phyloP scores from a whole-genome alignment of 2,113 vertebrate genomes.

The Tetrax tetrax region DNA sequence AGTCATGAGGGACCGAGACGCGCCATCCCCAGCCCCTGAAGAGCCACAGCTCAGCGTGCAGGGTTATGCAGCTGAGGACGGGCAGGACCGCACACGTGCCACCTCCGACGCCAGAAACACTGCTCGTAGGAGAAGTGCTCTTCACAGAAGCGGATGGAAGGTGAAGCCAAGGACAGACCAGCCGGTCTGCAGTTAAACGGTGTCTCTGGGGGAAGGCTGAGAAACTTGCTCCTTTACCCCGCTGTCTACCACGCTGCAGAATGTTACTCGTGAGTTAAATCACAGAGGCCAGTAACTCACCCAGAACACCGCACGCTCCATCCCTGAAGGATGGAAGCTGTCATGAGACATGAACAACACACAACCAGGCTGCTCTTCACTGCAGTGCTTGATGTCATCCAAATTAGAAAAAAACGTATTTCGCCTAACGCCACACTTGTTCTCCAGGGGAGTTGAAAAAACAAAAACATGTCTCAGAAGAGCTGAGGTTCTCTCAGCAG shows the following conservation, averaged over 20 bases:
- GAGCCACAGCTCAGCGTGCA: accelerated
- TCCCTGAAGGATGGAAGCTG: background rate
- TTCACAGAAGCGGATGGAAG: background rate
- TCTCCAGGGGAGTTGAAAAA: background rate
- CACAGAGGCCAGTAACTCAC: background rate
- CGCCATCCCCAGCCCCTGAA: background rate
- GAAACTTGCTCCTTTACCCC: background rate
- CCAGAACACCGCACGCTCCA: accelerated
- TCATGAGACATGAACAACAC: background rate
- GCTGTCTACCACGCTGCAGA: background rate
- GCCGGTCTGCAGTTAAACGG: background rate
- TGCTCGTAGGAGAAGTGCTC: background rate
- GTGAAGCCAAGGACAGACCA: background rate
- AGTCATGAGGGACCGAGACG: accelerated
- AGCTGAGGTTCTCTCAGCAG: accelerated
- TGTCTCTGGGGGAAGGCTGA: background rate
- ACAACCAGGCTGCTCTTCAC: accelerated
- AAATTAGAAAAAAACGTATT: background rate
- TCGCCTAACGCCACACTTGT: accelerated
- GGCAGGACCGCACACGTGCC: accelerated
- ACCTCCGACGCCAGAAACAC: background rate
- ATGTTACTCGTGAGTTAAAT: accelerated
- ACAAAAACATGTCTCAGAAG: background rate
- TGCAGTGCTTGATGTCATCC: background rate
- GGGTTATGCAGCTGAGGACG: accelerated